Evolutionary conservation across 1,140 invertebrate species (phyloP), one percentile per base, ranked within the genome.

Genomic region (Pachyrhynchus sulphureomaculatus): DNA sequence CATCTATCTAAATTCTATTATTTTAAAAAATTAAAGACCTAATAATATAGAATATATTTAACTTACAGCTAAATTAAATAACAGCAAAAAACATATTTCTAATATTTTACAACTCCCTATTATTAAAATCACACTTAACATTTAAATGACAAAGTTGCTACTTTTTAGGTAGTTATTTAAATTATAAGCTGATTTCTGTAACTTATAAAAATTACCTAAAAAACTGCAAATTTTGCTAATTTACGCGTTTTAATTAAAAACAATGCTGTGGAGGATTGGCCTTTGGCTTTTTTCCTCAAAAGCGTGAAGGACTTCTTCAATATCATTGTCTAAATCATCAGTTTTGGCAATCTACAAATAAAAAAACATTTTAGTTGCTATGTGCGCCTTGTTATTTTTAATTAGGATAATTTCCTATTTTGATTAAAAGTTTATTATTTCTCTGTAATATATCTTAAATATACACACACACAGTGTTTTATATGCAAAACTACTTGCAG

Each of bases 321-420:
- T 96, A 73, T 99, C 96, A 83, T 99, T 96, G 72, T 99, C 97
- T 64, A 99, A 80, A 77, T 99, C 96, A 42, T 94, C 90, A 69
- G 90, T 91, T 75, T 91, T 86, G 6, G 90, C 84, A 77, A 99
- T 81, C 92, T 95, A 77, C 13, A 83, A 86, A 64, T 69, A 21
- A 69, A 71, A 67, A 32, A 69, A 67, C 10, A 45, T 3, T n/a
- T n/a, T n/a, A n/a, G n/a, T n/a, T n/a, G n/a, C n/a, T n/a, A n/a
- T n/a, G n/a, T n/a, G n/a, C n/a, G n/a, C n/a, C n/a, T n/a, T n/a
- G n/a, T n/a, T n/a, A n/a, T n/a, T n/a, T n/a, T n/a, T n/a, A n/a
- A n/a, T n/a, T n/a, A n/a, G n/a, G n/a, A n/a, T n/a, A n/a, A n/a
- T n/a, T n/a, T n/a, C n/a, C n/a, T n/a, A n/a, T n/a, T n/a, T n/a